Conservation (phyloP, 2,888 invertebrate species). For the Prosopocoilus inquinatus region DNA sequence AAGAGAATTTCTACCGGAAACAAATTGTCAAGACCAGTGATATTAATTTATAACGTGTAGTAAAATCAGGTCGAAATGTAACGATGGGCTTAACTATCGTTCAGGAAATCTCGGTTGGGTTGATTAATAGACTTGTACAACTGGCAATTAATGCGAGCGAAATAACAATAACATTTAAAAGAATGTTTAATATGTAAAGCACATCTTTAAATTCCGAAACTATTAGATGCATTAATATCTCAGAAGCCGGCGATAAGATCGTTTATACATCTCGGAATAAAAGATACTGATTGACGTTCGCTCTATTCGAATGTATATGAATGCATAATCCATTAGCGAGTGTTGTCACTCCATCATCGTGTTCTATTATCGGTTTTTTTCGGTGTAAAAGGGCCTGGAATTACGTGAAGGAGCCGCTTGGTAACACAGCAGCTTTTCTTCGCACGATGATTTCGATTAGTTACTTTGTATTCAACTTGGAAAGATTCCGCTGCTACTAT, state of each 20-base stretch:
- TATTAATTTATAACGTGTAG: too few species aligned
- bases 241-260: slow-evolving; percentile 12
- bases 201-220: background rate
- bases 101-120: too few species aligned
- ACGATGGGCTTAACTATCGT: too few species aligned
- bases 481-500: slow-evolving; percentile 12
- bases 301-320: slow-evolving; percentile 4
- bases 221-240: slow-evolving; percentile 11
- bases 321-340: slow-evolving; percentile 14
- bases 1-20: too few species aligned
- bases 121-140: too few species aligned
- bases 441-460: slow-evolving; percentile 12
- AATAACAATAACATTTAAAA: too few species aligned
- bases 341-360: slow-evolving; percentile 18
- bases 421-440: slow-evolving; percentile 13
- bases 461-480: slow-evolving; percentile 11
- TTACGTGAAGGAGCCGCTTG: slow-evolving; percentile 1
- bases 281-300: slow-evolving; percentile 12
- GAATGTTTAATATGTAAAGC: background rate
- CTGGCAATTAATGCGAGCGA: too few species aligned
- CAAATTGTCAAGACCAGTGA: too few species aligned
- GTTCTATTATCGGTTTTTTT: slow-evolving; percentile 8
- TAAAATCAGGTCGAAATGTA: too few species aligned
- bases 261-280: slow-evolving; percentile 13
- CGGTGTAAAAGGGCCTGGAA: background rate